Base-by-base conservation (phyloP, 2,797 vertebrate genomes). In the Varecia variegata region DNA sequence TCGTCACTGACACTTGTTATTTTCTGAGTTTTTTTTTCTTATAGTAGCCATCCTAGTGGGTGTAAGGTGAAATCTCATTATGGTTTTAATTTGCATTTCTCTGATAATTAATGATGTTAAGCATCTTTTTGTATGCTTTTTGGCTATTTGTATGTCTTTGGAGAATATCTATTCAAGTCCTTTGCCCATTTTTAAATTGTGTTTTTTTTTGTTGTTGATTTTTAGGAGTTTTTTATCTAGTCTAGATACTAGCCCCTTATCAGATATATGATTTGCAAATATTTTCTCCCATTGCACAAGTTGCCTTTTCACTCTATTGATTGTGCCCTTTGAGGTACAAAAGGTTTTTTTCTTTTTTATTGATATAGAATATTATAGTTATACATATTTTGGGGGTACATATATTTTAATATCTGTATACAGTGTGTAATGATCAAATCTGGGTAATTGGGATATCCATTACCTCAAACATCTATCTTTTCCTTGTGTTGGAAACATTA, bases 141-240 rank as follows among this genome's bases (percentile, higher is more conserved):
- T 65, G 43, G 50, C 35, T 90, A 2, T 76, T 85, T 65, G 30
- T 81, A 3, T 84, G 17, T 93, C 71, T 81, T 80, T 70, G 47
- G 50, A 90, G 83, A 81, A 88, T 47, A 27, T 62, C 62, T 67
- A 11, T 87, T 74, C 32, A 65, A 54, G 62, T 65, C 52, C 35
- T 90, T 71, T 70, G 23, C n/a, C 43, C 15, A n/a, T 60, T 84
- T 93, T 93, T 89, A 47, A 88, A 54, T 70, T 5, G 18, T 32
- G 7, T 54, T 88, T 58, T 86, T 94, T 70, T 85, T 83, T 81
- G 7, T 73, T 84, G 32, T 93, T 94, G 45, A 60, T 14, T 91
- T 84, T 7, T 54, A 62, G 50, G 43, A 50, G 65, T 92, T 79
- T 30, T 73, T 76, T 54, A 25, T 50, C 23, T 60, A 83, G 10